These are phyloP conservation scores for Enteromius paludinosus DNA, from an alignment of 2,797 vertebrate species.

Conservation along the genomic window DNA sequence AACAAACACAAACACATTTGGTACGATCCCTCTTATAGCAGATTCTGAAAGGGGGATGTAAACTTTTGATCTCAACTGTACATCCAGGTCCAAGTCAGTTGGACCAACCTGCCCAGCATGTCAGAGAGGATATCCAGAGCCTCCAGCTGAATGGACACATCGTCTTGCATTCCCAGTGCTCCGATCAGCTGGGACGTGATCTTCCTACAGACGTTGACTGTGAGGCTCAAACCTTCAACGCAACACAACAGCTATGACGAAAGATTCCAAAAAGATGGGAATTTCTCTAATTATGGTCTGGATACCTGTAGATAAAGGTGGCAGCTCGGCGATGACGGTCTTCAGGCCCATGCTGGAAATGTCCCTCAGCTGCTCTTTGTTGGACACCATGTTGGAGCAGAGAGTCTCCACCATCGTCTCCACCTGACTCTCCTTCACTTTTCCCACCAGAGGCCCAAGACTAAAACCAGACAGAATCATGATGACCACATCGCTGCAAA, in stretches of 20 bases:
- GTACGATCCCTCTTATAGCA: not conserved
- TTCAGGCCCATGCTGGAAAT: conserved; percentile 96
- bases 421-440: conserved; percentile 96
- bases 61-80: not conserved
- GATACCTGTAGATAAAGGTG: conserved; percentile 86
- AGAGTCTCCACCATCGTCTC: conserved; percentile 93
- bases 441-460: conserved; percentile 91
- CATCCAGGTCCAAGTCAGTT: not conserved
- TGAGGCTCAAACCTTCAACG: conserved; percentile 83
- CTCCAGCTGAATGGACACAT: conserved; percentile 91
- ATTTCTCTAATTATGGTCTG: not conserved
- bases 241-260: not conserved
- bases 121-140: conserved; percentile 95
- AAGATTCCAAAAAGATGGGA: no score
- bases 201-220: conserved; percentile 88
- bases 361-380: conserved; percentile 93
- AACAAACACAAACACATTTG: no score
- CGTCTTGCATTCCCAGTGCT: conserved; percentile 90
- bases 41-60: not conserved
- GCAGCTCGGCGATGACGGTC: conserved; percentile 90
- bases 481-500: not conserved
- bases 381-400: conserved; percentile 92
- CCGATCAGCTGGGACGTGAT: conserved; percentile 92
- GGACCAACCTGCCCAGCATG: conserved; percentile 90
- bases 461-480: conserved; percentile 67